Conservation (phyloP, 1,140 invertebrate species). For the Glossosoma conforme region DNA sequence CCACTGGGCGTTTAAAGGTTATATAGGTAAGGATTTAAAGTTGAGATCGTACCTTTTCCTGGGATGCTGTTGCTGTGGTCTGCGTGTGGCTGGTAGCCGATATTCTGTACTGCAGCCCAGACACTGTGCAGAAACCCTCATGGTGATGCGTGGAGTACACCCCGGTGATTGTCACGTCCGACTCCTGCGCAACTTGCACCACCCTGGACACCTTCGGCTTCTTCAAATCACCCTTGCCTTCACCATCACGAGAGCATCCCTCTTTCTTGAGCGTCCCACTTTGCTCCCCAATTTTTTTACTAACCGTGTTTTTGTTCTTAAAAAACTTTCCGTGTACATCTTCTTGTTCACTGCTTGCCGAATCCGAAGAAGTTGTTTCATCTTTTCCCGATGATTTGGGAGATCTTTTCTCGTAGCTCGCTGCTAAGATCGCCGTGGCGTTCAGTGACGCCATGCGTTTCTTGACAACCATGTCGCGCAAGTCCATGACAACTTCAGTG, state of each 20-base stretch:
- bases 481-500: slow-evolving; percentile 72
- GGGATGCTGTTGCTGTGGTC: slow-evolving; percentile 69
- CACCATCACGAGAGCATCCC: slow-evolving; percentile 46
- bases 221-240: slow-evolving; percentile 52
- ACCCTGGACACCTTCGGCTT: slow-evolving; percentile 57
- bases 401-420: slow-evolving; percentile 77
- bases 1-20: too few species aligned
- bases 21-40: too few species aligned
- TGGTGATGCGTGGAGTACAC: slow-evolving; percentile 69
- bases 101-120: slow-evolving; percentile 78
- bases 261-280: slow-evolving; percentile 42
- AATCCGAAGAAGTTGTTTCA: slow-evolving; percentile 47
- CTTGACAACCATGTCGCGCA: slow-evolving; percentile 81
- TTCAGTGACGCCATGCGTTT: slow-evolving; percentile 92
- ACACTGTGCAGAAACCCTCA: slow-evolving; percentile 76
- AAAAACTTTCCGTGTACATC: slow-evolving; percentile 37
- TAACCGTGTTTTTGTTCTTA: slow-evolving; percentile 17
- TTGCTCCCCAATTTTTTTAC: slow-evolving; percentile 15
- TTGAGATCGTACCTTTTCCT: slow-evolving; percentile 55
- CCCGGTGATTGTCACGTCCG: slow-evolving; percentile 80
- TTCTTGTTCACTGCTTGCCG: slow-evolving; percentile 50
- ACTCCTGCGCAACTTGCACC: slow-evolving; percentile 75
- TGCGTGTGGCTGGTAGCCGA: slow-evolving; percentile 70
- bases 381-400: slow-evolving; percentile 53
- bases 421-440: slow-evolving; percentile 86